A percentile compares a stretch with the other conserved stretches of the same genome.
Evolutionary conservation across 2,797 vertebrate species (phyloP).

Genomic region (Pampus argenteus): DNA sequence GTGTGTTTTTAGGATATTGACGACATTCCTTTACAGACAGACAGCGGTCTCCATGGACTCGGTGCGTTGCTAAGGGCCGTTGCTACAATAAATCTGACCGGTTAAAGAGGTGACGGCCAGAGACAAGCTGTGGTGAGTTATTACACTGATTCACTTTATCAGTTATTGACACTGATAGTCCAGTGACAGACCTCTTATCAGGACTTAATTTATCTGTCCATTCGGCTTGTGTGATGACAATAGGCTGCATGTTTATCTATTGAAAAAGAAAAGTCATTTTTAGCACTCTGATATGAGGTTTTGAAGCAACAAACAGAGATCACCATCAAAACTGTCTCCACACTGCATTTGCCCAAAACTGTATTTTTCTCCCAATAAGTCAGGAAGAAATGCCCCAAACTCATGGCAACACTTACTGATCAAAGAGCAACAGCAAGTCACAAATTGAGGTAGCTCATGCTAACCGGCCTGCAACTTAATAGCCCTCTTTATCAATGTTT

Average conservation of each 20-base stretch:
- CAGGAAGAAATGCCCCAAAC: too few relatives aligned
- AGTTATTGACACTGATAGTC: background rate
- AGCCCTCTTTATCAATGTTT: too few relatives aligned
- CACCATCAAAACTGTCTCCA: too few relatives aligned
- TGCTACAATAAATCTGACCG: conserved; percentile 87
- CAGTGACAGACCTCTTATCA: background rate
- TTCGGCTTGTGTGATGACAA: too few relatives aligned
- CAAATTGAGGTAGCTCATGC: too few relatives aligned
- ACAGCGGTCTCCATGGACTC: conserved; percentile 66
- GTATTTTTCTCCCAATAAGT: too few relatives aligned
- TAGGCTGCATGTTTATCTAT: background rate
- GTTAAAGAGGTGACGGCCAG: conserved; percentile 52
- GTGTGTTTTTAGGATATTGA: conserved; percentile 4
- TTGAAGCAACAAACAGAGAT: background rate
- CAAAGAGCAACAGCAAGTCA: too few relatives aligned
- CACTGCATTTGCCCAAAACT: too few relatives aligned
- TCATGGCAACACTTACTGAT: too few relatives aligned
- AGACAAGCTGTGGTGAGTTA: conserved; percentile 7
- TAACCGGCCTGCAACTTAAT: too few relatives aligned
- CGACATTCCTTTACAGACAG: conserved; percentile 76
- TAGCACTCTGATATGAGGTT: background rate
- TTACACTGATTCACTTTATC: background rate
- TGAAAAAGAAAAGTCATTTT: background rate
- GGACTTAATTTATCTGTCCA: too few relatives aligned
- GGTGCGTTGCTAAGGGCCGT: conserved; percentile 81